phyloP scores from a whole-genome alignment of 2,113 vertebrate genomes.

The Cyphomyrus plagiostoma region DNA sequence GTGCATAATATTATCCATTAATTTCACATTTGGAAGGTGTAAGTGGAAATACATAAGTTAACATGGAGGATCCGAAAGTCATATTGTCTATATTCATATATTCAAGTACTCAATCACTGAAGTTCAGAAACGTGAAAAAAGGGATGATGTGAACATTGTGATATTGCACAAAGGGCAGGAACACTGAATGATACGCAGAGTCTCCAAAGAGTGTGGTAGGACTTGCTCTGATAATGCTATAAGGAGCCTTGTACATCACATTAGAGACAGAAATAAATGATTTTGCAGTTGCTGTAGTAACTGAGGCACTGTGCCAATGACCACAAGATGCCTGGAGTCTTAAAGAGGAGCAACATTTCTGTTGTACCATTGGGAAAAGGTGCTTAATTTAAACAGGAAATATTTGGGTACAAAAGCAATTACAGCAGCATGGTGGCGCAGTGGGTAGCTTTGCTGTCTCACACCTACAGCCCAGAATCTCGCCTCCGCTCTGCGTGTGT shows the following conservation, averaged over 20 bases:
- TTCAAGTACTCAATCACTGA: slow-evolving; percentile 45
- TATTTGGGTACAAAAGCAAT: background rate
- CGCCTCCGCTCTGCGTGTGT: background rate
- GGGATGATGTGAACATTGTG: background rate
- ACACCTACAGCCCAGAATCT: background rate
- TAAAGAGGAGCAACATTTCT: background rate
- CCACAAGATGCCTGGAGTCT: background rate
- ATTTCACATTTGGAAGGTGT: slow-evolving; percentile 59
- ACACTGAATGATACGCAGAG: background rate
- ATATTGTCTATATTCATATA: slow-evolving; percentile 53
- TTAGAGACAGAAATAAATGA: background rate
- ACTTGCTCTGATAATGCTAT: background rate
- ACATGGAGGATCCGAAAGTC: slow-evolving; percentile 1
- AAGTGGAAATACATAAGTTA: slow-evolving; percentile 61
- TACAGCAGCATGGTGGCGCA: background rate
- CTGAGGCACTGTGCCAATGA: background rate
- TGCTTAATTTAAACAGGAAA: background rate
- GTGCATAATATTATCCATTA: slow-evolving; percentile 70
- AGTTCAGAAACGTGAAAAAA: slow-evolving; percentile 25
- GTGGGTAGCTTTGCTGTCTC: background rate
- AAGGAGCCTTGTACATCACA: background rate
- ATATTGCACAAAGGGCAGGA: background rate
- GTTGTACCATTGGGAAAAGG: background rate
- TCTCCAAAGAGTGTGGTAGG: background rate
- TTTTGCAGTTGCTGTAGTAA: background rate